These are phyloP conservation scores for Papilio aristodemus DNA, from an alignment of 1,140 invertebrate genomes.

Conservation along the genomic window DNA sequence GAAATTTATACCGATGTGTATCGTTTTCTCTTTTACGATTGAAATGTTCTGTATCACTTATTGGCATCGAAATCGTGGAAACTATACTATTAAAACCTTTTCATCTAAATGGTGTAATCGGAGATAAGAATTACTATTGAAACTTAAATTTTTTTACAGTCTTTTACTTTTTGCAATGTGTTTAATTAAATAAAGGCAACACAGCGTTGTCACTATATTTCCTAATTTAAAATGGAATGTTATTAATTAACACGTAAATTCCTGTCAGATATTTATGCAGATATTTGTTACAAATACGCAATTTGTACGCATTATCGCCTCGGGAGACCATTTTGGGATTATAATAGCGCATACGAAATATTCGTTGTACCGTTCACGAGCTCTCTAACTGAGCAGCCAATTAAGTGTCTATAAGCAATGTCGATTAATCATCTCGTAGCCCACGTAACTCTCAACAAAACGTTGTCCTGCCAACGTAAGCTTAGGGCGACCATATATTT, in stretches of 20 bases:
- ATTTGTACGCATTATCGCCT: slow-evolving; percentile 33
- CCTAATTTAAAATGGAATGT: slow-evolving; percentile 7
- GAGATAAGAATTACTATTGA: too few relatives aligned
- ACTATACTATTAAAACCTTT: too few relatives aligned
- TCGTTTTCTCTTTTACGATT: neutral
- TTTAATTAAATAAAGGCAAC: neutral
- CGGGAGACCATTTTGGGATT: slow-evolving; percentile 27
- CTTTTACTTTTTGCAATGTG: too few relatives aligned
- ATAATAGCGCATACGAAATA: slow-evolving; percentile 31
- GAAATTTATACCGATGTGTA: slow-evolving; percentile 14
- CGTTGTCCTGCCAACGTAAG: slow-evolving; percentile 50
- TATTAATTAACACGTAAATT: slow-evolving; percentile 30
- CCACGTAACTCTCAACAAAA: slow-evolving; percentile 66
- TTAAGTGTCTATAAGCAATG: slow-evolving; percentile 58
- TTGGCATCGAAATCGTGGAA: too few relatives aligned
- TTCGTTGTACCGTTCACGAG: slow-evolving; percentile 25
- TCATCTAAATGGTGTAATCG: too few relatives aligned
- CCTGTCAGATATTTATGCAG: slow-evolving; percentile 8
- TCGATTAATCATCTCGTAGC: slow-evolving; percentile 66
- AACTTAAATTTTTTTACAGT: too few relatives aligned
- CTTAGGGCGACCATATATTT: slow-evolving; percentile 43
- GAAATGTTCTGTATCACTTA: too few relatives aligned
- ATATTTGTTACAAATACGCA: slow-evolving; percentile 26
- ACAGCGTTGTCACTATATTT: slow-evolving; percentile 9
- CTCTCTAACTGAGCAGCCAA: slow-evolving; percentile 58